Conservation (phyloP, 2,888 invertebrate genomes). For the Diloba caeruleocephala region DNA sequence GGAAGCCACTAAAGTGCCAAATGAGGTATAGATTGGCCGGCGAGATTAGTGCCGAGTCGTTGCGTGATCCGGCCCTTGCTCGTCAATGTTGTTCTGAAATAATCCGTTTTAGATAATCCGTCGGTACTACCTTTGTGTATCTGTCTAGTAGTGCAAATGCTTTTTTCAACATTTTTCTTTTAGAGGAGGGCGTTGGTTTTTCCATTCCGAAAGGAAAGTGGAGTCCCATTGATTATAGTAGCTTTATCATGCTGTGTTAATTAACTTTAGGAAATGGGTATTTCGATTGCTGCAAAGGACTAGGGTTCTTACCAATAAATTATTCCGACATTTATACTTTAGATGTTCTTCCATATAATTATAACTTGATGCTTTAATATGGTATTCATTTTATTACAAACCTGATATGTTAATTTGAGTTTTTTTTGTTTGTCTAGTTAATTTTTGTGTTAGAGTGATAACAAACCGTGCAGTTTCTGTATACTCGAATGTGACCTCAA, state of each 20-base stretch:
- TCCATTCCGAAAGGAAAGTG: not conserved
- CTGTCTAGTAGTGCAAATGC: slow-evolving; percentile 33
- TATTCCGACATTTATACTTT: too few species aligned
- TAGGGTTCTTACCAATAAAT: not conserved
- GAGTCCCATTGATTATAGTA: not conserved
- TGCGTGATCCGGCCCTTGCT: slow-evolving; percentile 53
- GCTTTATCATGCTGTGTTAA: slow-evolving; percentile 2
- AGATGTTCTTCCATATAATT: too few species aligned
- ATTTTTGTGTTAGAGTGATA: too few species aligned
- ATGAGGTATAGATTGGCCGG: slow-evolving; percentile 60
- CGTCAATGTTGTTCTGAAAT: slow-evolving; percentile 50
- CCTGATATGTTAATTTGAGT: too few species aligned
- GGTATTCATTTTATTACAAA: too few species aligned
- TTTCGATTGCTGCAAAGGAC: not conserved
- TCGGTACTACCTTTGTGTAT: slow-evolving; percentile 36
- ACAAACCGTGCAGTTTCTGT: too few species aligned
- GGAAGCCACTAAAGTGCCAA: slow-evolving; percentile 59
- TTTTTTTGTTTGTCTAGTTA: too few species aligned
- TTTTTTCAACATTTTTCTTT: slow-evolving; percentile 14
- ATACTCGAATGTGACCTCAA: too few species aligned
- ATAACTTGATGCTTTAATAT: too few species aligned
- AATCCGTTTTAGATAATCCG: slow-evolving; percentile 62
- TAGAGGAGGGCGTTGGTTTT: not conserved
- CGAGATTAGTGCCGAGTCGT: slow-evolving; percentile 60
- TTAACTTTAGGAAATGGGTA: slow-evolving; percentile 3